Evolutionary conservation across 1,140 invertebrate species (phyloP).

Genomic region (Drosophila albomicans): DNA sequence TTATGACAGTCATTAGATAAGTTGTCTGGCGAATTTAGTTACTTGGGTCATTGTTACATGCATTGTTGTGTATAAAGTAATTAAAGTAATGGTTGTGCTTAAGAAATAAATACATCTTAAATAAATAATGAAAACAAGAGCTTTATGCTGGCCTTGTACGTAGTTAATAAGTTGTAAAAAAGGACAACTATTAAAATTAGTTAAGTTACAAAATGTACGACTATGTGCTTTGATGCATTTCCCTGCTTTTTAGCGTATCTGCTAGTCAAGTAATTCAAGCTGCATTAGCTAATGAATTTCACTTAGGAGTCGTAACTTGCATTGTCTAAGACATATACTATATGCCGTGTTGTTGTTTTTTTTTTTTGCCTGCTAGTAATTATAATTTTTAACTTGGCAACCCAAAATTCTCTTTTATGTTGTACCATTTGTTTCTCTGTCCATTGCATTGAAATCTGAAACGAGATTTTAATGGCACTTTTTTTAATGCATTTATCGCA

Average conservation of each 20-base stretch:
- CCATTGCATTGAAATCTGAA: conserved; percentile 49
- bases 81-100: too few relatives aligned
- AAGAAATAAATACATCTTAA: not conserved
- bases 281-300: not conserved
- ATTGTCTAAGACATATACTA: not conserved
- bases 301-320: not conserved
- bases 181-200: too few relatives aligned
- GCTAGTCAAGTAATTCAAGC: not conserved
- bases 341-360: not conserved
- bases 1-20: not conserved
- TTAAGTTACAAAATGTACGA: too few relatives aligned
- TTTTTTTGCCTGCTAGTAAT: conserved; percentile 12
- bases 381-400: conserved; percentile 18
- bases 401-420: not conserved
- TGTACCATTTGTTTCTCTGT: conserved; percentile 27
- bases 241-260: not conserved
- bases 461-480: conserved; percentile 75
- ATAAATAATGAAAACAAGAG: too few relatives aligned
- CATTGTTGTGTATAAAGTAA: too few relatives aligned
- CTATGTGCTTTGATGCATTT: not conserved
- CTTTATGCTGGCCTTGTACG: too few relatives aligned
- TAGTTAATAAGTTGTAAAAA: too few relatives aligned
- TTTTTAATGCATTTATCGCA: conserved; percentile 48
- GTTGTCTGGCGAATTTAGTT: not conserved
- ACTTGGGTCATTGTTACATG: not conserved